These are phyloP conservation scores for Enteromius thamalakanensis DNA, from an alignment of 2,797 vertebrate species.

Conservation along the genomic window DNA sequence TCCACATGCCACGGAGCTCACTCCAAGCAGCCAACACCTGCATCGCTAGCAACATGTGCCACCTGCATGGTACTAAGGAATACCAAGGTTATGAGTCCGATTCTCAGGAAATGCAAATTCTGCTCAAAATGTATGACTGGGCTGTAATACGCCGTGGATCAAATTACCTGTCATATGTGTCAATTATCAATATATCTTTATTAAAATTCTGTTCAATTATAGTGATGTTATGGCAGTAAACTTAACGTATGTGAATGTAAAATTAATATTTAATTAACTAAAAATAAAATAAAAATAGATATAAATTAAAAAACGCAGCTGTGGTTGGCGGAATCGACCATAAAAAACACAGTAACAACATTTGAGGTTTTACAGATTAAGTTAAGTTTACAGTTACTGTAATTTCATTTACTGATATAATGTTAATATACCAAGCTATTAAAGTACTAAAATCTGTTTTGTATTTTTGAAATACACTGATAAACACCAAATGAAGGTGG, in stretches of 20 bases:
- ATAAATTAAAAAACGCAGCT: too few species aligned
- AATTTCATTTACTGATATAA: too few species aligned
- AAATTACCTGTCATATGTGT: not conserved
- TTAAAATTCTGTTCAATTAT: not conserved
- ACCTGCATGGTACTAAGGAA: not conserved
- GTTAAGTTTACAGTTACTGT: too few species aligned
- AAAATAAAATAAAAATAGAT: too few species aligned
- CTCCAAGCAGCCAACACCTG: constrained; percentile 28
- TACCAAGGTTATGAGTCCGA: not conserved
- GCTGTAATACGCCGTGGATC: not conserved
- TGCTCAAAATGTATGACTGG: not conserved
- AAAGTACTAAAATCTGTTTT: too few species aligned
- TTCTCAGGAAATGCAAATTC: not conserved
- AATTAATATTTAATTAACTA: not conserved
- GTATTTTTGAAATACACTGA: too few species aligned
- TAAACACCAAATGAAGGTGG: too few species aligned
- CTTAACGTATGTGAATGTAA: not conserved
- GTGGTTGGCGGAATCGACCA: too few species aligned
- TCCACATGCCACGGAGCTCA: constrained; percentile 14
- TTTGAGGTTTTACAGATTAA: too few species aligned
- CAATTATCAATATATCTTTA: not conserved
- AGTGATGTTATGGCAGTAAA: not conserved
- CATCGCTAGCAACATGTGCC: not conserved
- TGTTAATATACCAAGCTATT: too few species aligned
- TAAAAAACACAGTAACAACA: too few species aligned